Evolutionary conservation across 2,113 vertebrate species (phyloP).

Genomic region (Nerophis lumbriciformis): DNA sequence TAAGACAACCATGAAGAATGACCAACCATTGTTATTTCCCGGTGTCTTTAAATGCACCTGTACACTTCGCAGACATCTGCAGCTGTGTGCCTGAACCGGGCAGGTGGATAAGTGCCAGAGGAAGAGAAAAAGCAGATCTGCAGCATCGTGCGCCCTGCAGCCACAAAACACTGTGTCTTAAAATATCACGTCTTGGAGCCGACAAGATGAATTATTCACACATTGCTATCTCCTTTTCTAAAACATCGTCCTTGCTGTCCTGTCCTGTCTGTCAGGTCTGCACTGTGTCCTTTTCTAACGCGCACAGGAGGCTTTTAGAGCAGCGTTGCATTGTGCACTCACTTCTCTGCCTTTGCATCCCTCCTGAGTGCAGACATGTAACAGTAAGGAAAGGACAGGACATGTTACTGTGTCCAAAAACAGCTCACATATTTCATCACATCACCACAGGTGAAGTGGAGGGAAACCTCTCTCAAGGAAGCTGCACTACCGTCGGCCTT

Average conservation of each 20-base stretch:
- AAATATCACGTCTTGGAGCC: slow-evolving; percentile 66
- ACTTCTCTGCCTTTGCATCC: slow-evolving; percentile 35
- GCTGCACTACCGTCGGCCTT: neutral
- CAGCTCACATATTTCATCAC: slow-evolving; percentile 14
- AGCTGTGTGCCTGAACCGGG: neutral
- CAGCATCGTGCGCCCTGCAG: slow-evolving; percentile 38
- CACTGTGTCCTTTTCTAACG: slow-evolving; percentile 32
- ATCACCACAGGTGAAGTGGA: slow-evolving; percentile 1
- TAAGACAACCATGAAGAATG: neutral
- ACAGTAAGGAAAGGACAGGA: slow-evolving; percentile 25
- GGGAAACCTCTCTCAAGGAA: neutral
- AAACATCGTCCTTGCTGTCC: slow-evolving; percentile 59
- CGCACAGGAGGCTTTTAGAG: slow-evolving; percentile 64
- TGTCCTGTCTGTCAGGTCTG: slow-evolving; percentile 37
- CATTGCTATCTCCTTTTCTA: slow-evolving; percentile 54
- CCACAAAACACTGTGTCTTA: slow-evolving; percentile 56
- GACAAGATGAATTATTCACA: slow-evolving; percentile 67
- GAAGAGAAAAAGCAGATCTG: slow-evolving; percentile 45
- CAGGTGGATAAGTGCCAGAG: slow-evolving; percentile 49
- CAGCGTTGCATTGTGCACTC: slow-evolving; percentile 48
- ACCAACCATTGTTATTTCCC: slow-evolving; percentile 24
- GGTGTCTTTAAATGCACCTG: neutral
- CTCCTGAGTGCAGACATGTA: slow-evolving; percentile 18
- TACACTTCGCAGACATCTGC: neutral
- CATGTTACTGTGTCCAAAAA: slow-evolving; percentile 34